These are phyloP conservation scores for Diplosoma virens DNA, from an alignment of 23 tunicate genomes.

Conservation along the genomic window DNA sequence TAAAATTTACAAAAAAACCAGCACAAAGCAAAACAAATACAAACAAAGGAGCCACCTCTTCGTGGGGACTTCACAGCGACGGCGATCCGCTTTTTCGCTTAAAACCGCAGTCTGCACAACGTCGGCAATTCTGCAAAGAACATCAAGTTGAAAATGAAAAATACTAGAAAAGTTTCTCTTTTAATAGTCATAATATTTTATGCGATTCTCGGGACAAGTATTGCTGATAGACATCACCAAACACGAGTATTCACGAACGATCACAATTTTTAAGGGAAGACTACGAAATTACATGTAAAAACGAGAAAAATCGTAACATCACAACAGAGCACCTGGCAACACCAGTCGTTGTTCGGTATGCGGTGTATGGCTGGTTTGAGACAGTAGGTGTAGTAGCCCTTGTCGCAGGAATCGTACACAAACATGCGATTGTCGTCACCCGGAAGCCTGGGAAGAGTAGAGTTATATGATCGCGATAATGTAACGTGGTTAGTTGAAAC, in stretches of 20 bases:
- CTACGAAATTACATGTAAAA: too few species aligned
- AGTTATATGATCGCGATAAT: not conserved
- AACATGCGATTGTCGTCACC: conserved; percentile 94
- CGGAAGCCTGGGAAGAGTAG: conserved; percentile 50
- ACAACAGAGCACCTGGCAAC: conserved; percentile 73
- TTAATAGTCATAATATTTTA: too few species aligned
- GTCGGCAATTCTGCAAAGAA: conserved; percentile 67
- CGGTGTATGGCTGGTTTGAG: conserved; percentile 77
- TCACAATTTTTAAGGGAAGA: too few species aligned
- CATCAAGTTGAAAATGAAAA: too few species aligned
- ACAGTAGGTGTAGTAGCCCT: conserved; percentile 96
- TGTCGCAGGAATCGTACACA: conserved; percentile 94
- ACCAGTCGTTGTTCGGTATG: conserved; percentile 94
- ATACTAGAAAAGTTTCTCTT: too few species aligned
- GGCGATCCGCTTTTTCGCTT: conserved; percentile 28
- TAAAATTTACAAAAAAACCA: too few species aligned
- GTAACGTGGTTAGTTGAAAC: too few species aligned
- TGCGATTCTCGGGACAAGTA: too few species aligned
- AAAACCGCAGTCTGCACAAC: conserved; percentile 74
- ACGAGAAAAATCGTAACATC: too few species aligned
- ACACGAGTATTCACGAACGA: too few species aligned
- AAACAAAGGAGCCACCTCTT: conserved; percentile 70
- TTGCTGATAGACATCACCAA: too few species aligned
- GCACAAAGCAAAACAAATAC: too few species aligned
- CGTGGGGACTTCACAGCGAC: conserved; percentile 44